These are phyloP conservation scores for Podarcis siculus DNA, from an alignment of 2,797 vertebrate species.

Conservation along the genomic window DNA sequence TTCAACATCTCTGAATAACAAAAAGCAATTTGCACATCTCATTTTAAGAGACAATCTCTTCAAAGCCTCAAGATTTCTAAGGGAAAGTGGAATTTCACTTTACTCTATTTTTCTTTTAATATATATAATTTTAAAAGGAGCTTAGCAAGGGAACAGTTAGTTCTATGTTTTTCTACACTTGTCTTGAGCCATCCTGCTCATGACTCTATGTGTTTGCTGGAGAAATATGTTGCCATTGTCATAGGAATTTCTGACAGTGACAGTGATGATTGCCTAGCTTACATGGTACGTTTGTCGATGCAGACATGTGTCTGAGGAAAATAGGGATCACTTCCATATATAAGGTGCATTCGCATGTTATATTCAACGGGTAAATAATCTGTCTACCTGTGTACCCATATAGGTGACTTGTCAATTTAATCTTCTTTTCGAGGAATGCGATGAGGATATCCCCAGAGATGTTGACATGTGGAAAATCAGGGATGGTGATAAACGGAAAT, in stretches of 20 bases:
- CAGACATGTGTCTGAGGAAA: not conserved
- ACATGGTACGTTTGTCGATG: not conserved
- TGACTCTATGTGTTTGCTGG: not conserved
- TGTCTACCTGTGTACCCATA: too few relatives aligned
- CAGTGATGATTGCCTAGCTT: not conserved
- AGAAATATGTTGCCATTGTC: not conserved
- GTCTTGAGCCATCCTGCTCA: not conserved
- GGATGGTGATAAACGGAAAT: too few relatives aligned
- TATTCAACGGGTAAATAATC: too few relatives aligned
- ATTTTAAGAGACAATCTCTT: conserved; percentile 4
- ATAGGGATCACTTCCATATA: too few relatives aligned
- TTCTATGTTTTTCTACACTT: not conserved
- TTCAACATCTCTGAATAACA: not conserved
- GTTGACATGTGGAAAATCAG: too few relatives aligned
- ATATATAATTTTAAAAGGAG: not conserved
- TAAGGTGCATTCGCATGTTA: too few relatives aligned
- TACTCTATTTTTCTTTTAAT: not conserved
- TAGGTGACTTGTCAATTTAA: too few relatives aligned
- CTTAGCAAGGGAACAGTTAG: not conserved
- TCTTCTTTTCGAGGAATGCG: too few relatives aligned
- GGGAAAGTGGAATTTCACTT: not conserved
- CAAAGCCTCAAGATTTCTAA: not conserved
- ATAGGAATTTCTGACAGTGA: not conserved
- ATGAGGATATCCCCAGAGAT: too few relatives aligned
- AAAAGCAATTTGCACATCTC: not conserved